These are phyloP conservation scores for honey bee (Apis mellifera) DNA, from an alignment of 1,140 invertebrate species.

Conservation along the genomic window Amel_HAv3.1 CM009931.2:18642501-18643000, in stretches of 20 bases:
- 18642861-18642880: too few relatives aligned
- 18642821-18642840: neutral
- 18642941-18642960: constrained; percentile 40
- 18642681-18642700: neutral
- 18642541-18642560: constrained; percentile 21
- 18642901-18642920: neutral
- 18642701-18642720: neutral
- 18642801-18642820: constrained; percentile 9
- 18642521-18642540: constrained; percentile 20
- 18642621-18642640: neutral
- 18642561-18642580: constrained; percentile 7
- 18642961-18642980: constrained; percentile 8
- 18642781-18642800: neutral
- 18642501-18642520: constrained; percentile 47
- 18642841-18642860: neutral
- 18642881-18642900: neutral
- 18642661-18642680: neutral
- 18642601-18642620: neutral
- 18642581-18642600: neutral
- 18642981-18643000: constrained; percentile 33
- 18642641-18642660: neutral
- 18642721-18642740: neutral
- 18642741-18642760: neutral
- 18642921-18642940: constrained; percentile 19
- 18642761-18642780: constrained; percentile 1